Percentiles rank a stretch among this genome's conserved stretches.
Evolutionary conservation across 1,140 invertebrate genomes (phyloP).

Genomic region (Periplaneta americana): DNA sequence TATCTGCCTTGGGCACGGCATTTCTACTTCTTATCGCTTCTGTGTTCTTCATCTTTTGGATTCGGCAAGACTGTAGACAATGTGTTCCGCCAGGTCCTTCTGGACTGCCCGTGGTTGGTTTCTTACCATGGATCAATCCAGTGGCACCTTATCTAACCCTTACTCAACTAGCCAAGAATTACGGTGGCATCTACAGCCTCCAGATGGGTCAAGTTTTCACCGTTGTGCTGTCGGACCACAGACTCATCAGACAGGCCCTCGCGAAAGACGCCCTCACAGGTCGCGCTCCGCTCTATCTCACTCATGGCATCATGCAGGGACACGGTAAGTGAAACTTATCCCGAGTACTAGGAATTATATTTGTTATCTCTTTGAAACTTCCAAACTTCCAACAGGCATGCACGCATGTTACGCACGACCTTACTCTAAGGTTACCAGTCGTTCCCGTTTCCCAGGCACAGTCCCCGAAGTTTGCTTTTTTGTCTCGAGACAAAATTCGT

Average conservation of each 20-base stretch:
- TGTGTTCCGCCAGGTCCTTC: conserved; percentile 64
- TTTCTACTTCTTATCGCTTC: too few species aligned
- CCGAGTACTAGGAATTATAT: too few species aligned
- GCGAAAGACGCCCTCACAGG: conserved; percentile 61
- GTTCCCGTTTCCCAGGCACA: too few species aligned
- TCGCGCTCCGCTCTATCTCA: conserved; percentile 71
- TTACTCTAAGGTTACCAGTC: too few species aligned
- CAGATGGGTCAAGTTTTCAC: conserved; percentile 65
- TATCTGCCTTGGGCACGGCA: too few species aligned
- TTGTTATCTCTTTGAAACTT: too few species aligned
- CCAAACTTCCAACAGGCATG: too few species aligned
- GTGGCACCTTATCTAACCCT: conserved; percentile 62
- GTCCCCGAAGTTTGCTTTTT: too few species aligned
- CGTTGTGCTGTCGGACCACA: conserved; percentile 66
- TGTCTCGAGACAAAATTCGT: too few species aligned
- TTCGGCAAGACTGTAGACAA: neutral
- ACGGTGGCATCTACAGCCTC: conserved; percentile 65
- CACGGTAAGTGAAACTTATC: conserved; percentile 68
- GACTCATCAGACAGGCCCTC: conserved; percentile 61
- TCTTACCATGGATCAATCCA: conserved; percentile 63
- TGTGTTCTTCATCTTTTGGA: too few species aligned
- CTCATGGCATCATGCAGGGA: conserved; percentile 81
- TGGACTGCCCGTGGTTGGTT: conserved; percentile 71
- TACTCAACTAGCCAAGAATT: conserved; percentile 53
- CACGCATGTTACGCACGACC: too few species aligned